These are phyloP conservation scores for Drosophila nr. perissopoda DNA, from an alignment of 2,888 invertebrate species.

Conservation along the genomic window DNA sequence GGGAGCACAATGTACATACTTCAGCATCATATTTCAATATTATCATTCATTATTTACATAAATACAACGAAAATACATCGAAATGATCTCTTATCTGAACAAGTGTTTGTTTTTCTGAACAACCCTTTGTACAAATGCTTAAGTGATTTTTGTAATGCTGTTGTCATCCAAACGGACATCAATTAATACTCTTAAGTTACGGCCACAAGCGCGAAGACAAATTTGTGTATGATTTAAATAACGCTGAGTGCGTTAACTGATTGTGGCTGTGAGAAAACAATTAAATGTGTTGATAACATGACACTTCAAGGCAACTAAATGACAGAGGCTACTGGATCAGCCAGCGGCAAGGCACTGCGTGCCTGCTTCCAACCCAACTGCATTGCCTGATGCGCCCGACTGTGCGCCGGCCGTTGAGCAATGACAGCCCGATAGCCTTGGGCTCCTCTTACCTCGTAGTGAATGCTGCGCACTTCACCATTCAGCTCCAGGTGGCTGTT, in stretches of 20 bases:
- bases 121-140: constrained; percentile 14
- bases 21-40: constrained; percentile 26
- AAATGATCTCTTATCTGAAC: constrained; percentile 7
- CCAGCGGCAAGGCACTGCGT: constrained; percentile 65
- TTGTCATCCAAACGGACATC: constrained; percentile 20
- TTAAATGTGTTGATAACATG: background rate
- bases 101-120: background rate
- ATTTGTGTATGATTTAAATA: constrained; percentile 21
- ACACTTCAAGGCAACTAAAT: constrained; percentile 35
- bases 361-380: constrained; percentile 70
- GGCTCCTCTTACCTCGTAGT: constrained; percentile 72
- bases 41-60: constrained; percentile 5
- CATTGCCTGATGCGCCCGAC: constrained; percentile 75
- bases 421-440: constrained; percentile 73
- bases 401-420: constrained; percentile 77
- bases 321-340: constrained; percentile 78
- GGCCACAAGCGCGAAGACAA: constrained; percentile 21
- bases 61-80: background rate
- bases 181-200: constrained; percentile 50
- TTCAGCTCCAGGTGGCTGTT: constrained; percentile 81
- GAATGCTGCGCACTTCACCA: constrained; percentile 81
- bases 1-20: constrained; percentile 10
- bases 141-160: constrained; percentile 11
- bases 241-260: constrained; percentile 22
- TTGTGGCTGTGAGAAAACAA: constrained; percentile 42